phyloP scores from a whole-genome alignment of 2,797 vertebrate species.

The Pseudocheirus occidentalis region DNA sequence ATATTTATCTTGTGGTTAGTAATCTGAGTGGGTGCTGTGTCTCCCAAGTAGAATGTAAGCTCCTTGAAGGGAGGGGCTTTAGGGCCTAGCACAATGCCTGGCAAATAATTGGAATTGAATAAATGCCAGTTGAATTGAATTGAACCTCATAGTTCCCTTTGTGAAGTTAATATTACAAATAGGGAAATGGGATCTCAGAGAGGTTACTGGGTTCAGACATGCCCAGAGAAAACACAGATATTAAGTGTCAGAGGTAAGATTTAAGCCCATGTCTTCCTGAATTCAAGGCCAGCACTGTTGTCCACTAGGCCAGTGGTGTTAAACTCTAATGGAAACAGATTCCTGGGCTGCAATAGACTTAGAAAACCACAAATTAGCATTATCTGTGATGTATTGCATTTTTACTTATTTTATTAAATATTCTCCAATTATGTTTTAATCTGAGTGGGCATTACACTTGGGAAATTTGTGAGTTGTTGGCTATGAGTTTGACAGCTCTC shows the following conservation, averaged over 20 bases:
- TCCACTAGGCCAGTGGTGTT: background rate
- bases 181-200: background rate
- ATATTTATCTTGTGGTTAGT: background rate
- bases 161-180: background rate
- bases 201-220: background rate
- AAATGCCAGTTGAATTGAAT: background rate
- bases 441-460: background rate
- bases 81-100: background rate
- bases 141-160: background rate
- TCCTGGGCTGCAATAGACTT: background rate
- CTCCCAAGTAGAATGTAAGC: background rate
- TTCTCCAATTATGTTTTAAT: background rate
- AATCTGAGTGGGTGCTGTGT: background rate
- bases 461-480: background rate
- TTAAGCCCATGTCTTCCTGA: background rate
- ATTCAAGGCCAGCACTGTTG: background rate
- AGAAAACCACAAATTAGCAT: background rate
- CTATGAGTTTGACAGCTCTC: background rate
- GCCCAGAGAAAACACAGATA: background rate
- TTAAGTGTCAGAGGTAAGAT: background rate
- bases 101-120: background rate
- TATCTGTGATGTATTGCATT: background rate
- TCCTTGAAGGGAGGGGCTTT: background rate
- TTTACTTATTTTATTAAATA: background rate
- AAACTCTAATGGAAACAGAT: background rate